A percentile compares a stretch with the other conserved stretches of the same genome.
phyloP scores from a whole-genome alignment of 2,797 vertebrate genomes.

The Gymnoscopelus braueri region DNA sequence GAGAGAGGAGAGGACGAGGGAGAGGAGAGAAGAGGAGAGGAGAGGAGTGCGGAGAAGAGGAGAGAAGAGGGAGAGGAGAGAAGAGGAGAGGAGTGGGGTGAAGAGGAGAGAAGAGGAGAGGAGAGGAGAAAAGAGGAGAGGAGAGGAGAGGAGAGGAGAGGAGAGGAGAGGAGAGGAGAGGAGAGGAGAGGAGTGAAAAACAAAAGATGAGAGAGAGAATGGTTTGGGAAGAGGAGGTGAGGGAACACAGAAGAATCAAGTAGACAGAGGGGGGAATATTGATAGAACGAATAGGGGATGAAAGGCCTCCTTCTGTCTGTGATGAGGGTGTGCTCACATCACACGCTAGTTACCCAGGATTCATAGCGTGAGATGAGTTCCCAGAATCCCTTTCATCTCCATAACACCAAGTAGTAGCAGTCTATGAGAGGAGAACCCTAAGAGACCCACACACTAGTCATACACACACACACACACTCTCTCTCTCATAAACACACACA shows the following conservation, averaged over 20 bases:
- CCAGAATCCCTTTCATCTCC: slow-evolving; percentile 80
- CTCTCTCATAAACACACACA: too few species aligned
- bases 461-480: background rate
- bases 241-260: slow-evolving; percentile 22
- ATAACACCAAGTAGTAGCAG: slow-evolving; percentile 60
- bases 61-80: slow-evolving; percentile 33
- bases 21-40: slow-evolving; percentile 14
- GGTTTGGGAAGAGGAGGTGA: slow-evolving; percentile 30
- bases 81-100: slow-evolving; percentile 40
- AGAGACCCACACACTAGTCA: slow-evolving; percentile 58
- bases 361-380: slow-evolving; percentile 79
- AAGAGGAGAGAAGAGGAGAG: slow-evolving; percentile 19
- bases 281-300: slow-evolving; percentile 72
- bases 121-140: slow-evolving; percentile 14
- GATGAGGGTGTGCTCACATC: slow-evolving; percentile 75
- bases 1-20: background rate
- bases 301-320: slow-evolving; percentile 70
- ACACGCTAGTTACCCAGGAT: slow-evolving; percentile 78
- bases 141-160: slow-evolving; percentile 16
- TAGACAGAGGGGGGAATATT: slow-evolving; percentile 50
- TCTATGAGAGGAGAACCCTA: slow-evolving; percentile 68
- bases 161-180: slow-evolving; percentile 8
- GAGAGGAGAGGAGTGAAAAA: slow-evolving; percentile 10
- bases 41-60: slow-evolving; percentile 7
- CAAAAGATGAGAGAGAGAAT: slow-evolving; percentile 37